Percentiles rank a stretch among this genome's conserved stretches.
phyloP scores from a whole-genome alignment of 2,113 vertebrate species.

The Phaethon lepturus region DNA sequence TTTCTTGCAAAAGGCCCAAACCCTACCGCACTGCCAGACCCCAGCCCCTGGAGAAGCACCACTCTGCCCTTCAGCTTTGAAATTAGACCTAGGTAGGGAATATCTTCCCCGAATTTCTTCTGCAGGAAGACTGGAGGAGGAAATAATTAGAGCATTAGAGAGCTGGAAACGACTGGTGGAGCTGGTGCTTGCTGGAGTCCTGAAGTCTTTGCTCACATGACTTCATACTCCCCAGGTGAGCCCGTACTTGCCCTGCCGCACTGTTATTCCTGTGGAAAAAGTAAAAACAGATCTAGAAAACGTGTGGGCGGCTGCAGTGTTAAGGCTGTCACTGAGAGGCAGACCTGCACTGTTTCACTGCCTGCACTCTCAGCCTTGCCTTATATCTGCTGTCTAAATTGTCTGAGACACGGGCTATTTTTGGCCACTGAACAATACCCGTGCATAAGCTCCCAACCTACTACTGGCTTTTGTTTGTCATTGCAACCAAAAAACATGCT shows the following conservation, averaged over 20 bases:
- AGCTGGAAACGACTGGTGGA: background rate
- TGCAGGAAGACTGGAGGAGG: background rate
- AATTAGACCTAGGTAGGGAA: background rate
- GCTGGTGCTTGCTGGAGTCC: background rate
- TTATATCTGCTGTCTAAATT: background rate
- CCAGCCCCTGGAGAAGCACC: no score
- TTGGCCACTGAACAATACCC: background rate
- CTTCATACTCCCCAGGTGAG: background rate
- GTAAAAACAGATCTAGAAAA: background rate
- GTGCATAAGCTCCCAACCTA: background rate
- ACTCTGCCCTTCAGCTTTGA: background rate
- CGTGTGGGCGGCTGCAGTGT: background rate
- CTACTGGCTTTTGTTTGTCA: background rate
- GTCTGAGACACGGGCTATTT: background rate
- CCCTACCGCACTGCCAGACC: background rate
- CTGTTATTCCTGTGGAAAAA: background rate
- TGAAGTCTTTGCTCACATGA: background rate
- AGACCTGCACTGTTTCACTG: background rate
- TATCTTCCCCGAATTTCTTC: background rate
- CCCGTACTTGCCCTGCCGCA: background rate
- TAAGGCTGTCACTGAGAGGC: background rate
- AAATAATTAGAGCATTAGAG: background rate
- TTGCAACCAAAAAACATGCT: background rate
- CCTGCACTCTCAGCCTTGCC: background rate
- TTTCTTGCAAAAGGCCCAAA: background rate